These are phyloP conservation scores for Ganaspis sp. DNA, from an alignment of 1,140 invertebrate species.

Conservation along the genomic window DNA sequence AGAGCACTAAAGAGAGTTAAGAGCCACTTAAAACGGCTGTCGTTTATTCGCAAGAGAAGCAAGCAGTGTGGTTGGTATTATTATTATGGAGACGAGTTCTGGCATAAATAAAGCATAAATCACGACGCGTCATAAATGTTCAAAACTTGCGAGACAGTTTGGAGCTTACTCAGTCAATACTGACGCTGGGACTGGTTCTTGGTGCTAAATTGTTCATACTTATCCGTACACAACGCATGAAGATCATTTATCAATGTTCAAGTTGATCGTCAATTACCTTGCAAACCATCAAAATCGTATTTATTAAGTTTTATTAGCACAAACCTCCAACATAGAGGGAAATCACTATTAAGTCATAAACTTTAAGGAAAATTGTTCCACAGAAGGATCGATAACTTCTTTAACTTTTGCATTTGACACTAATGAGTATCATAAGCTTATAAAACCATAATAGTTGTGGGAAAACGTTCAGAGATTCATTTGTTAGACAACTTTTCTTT, in stretches of 20 bases:
- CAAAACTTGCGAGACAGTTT: slow-evolving; percentile 68
- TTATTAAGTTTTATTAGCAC: not conserved
- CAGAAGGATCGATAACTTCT: too few relatives aligned
- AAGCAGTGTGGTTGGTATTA: slow-evolving; percentile 58
- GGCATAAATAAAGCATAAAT: slow-evolving; percentile 76
- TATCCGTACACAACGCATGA: not conserved
- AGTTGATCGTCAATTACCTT: slow-evolving; percentile 5
- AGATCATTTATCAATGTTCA: slow-evolving; percentile 25
- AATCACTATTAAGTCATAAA: not conserved
- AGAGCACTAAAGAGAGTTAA: slow-evolving; percentile 68
- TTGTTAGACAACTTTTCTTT: too few relatives aligned
- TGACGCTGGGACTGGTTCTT: slow-evolving; percentile 7
- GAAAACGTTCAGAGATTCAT: too few relatives aligned
- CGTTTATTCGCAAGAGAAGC: slow-evolving; percentile 68
- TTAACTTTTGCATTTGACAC: not conserved
- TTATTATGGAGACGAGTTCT: slow-evolving; percentile 61
- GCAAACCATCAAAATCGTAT: not conserved
- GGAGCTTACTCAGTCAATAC: slow-evolving; percentile 34
- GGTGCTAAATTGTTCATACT: slow-evolving; percentile 25
- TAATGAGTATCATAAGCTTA: not conserved
- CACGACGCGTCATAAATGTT: slow-evolving; percentile 68
- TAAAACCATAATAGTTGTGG: not conserved
- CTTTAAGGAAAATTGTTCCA: not conserved
- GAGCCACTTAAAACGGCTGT: slow-evolving; percentile 67
- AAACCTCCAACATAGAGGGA: not conserved